Evolutionary conservation across 2,797 vertebrate genomes (phyloP), one percentile per base, ranked within the genome.

Genomic region (Microcaecilia unicolor): DNA sequence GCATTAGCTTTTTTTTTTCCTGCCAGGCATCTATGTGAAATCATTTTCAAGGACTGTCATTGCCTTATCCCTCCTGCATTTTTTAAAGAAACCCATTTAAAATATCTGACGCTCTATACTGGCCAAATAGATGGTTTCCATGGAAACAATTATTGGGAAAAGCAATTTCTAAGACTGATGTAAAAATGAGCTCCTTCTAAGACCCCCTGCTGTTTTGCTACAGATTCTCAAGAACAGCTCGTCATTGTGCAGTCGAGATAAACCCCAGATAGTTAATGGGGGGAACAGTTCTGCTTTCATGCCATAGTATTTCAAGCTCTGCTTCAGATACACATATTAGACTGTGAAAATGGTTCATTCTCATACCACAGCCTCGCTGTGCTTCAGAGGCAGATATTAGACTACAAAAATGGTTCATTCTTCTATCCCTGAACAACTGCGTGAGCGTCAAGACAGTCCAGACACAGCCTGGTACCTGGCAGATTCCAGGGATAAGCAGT

Each of bases 141-240:
- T 81, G 80, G 79, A 70, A 80, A 81, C 80, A 80, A 81, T 80
- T 81, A 83, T 80, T 71, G 76, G 69, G 67, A 66, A 80, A 70
- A 74, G 73, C 74, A 77, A 76, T 81, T 82, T 78, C 72, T 78
- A 80, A 68, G 70, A 78, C 64, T 64, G 69, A 74, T 78, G 70
- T 72, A 69, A 76, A 80, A 80, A 74, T 65, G 64, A 74, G 64
- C 65, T 58, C 70, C 73, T 66, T 67, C 58, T 67, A 68, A 55
- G 68, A 48, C 55, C 72, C 68, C 75, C 70, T 62, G 69, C 73
- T 64, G 78, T 51, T 65, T 30, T 13, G 67, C 59, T 69, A 60
- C 12, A 63, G 56, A 60, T 29, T 56, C 55, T 48, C 2, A 28
- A 55, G 65, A 47, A 41, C 53, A 46, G 48, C 56, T 31, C 18